Conservation (phyloP, 2,888 invertebrate genomes). For the Chrysina gloriosa region DNA sequence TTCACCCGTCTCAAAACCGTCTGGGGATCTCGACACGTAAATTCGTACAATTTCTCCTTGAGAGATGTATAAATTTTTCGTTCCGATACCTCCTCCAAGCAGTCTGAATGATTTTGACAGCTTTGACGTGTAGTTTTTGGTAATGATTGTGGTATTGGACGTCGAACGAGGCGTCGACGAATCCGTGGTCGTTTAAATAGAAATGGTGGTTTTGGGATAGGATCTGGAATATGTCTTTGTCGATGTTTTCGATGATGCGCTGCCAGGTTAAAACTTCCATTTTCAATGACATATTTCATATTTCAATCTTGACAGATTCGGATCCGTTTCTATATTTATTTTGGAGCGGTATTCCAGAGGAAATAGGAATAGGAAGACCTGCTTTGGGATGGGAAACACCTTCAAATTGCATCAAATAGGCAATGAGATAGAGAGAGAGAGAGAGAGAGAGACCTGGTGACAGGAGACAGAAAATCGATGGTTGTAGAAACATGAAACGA, state of each 20-base stretch:
- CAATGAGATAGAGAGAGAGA: too few species aligned
- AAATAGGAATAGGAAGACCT: too few species aligned
- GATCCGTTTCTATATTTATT: background rate
- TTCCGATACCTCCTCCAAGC: conserved; percentile 44
- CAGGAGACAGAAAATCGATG: too few species aligned
- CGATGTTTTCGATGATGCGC: background rate
- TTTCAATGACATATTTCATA: too few species aligned
- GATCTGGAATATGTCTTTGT: conserved; percentile 48
- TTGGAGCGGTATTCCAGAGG: too few species aligned
- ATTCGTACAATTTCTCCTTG: conserved; percentile 43
- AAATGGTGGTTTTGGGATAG: conserved; percentile 49
- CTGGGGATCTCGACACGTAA: conserved; percentile 47
- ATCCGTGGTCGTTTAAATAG: conserved; percentile 41
- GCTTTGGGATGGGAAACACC: too few species aligned
- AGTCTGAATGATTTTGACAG: conserved; percentile 49
- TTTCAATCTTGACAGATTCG: conserved; percentile 7
- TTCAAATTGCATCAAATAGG: too few species aligned
- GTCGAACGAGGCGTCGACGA: background rate
- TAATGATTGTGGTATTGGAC: background rate
- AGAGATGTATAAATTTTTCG: conserved; percentile 47
- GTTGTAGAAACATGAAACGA: too few species aligned
- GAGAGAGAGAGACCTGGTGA: too few species aligned
- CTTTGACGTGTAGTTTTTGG: background rate
- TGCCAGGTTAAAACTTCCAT: conserved; percentile 10
- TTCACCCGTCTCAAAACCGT: conserved; percentile 45